Conservation (phyloP, 2,797 vertebrate species). For the Bufotes viridis region DNA sequence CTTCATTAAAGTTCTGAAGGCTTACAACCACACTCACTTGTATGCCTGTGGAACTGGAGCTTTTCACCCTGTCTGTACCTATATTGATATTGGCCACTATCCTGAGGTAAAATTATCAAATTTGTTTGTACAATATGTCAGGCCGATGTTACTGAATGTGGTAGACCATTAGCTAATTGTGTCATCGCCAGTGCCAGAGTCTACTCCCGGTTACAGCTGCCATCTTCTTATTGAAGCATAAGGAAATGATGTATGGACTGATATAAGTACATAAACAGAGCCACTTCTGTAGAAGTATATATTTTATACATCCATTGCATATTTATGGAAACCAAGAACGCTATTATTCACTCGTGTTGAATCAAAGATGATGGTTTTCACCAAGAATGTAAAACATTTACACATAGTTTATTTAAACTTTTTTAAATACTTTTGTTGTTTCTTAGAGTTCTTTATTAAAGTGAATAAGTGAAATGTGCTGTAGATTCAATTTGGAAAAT, state of each 20-base stretch:
- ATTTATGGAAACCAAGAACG: conserved; percentile 17
- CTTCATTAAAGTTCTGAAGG: conserved; percentile 92
- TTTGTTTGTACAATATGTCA: conserved; percentile 46
- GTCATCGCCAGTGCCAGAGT: not conserved
- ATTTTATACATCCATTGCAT: conserved; percentile 35
- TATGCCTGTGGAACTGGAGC: conserved; percentile 95
- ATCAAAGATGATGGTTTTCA: conserved; percentile 35
- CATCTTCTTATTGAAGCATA: conserved; percentile 43
- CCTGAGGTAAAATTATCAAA: conserved; percentile 83
- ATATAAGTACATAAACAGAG: conserved; percentile 41
- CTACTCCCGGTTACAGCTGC: conserved; percentile 29
- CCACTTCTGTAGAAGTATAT: conserved; percentile 26
- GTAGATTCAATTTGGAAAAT: not conserved
- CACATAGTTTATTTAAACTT: conserved; percentile 25
- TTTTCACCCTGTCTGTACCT: conserved; percentile 94
- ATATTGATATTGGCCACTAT: conserved; percentile 92
- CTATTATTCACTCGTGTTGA: conserved; percentile 13
- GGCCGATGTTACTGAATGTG: conserved; percentile 41
- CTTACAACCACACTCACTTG: conserved; percentile 94
- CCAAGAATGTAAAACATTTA: conserved; percentile 21
- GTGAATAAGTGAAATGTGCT: not conserved
- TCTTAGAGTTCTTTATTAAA: not conserved
- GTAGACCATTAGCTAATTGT: conserved; percentile 48
- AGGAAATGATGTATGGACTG: conserved; percentile 45
- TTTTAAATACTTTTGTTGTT: conserved; percentile 12